A percentile compares a stretch with the other conserved stretches of the same genome.
Conservation (phyloP, 2,888 invertebrate genomes). For the Volucella zonaria region DNA sequence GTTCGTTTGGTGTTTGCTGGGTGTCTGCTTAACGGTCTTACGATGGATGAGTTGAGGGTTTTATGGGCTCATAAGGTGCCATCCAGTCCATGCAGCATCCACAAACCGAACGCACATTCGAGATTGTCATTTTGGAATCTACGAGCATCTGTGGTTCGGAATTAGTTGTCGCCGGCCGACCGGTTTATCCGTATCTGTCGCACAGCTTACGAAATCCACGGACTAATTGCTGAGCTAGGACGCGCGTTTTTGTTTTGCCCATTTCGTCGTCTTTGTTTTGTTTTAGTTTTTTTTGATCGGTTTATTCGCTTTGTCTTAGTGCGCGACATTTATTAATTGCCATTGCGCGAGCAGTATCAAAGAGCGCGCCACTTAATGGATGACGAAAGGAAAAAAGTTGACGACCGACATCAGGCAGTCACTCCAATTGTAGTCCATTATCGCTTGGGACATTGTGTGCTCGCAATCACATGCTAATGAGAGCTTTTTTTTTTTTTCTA, state of each 20-base stretch:
- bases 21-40: conserved; percentile 71
- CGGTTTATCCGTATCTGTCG: conserved; percentile 37
- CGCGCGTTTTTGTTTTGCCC: neutral
- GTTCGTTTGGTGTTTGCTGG: conserved; percentile 33
- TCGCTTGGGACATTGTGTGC: conserved; percentile 44
- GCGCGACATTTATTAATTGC: conserved; percentile 69
- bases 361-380: conserved; percentile 61
- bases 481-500: conserved; percentile 20
- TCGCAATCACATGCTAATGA: conserved; percentile 66
- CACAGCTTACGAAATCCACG: conserved; percentile 1
- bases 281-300: conserved; percentile 15
- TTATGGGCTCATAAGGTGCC: conserved; percentile 67
- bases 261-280: conserved; percentile 2
- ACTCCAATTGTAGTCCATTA: conserved; percentile 62
- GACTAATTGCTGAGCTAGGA: conserved; percentile 41
- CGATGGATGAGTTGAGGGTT: conserved; percentile 69
- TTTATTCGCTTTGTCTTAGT: conserved; percentile 10
- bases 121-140: conserved; percentile 61
- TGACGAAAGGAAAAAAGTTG: conserved; percentile 58
- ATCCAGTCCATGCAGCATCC: conserved; percentile 10
- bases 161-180: conserved; percentile 47
- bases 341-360: conserved; percentile 46
- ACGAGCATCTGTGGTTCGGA: conserved; percentile 30
- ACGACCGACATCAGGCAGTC: conserved; percentile 39
- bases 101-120: conserved; percentile 15